Conservation (phyloP, 37 sponge, comb jelly and placozoan species). For the Petrosia ficiformis region DNA sequence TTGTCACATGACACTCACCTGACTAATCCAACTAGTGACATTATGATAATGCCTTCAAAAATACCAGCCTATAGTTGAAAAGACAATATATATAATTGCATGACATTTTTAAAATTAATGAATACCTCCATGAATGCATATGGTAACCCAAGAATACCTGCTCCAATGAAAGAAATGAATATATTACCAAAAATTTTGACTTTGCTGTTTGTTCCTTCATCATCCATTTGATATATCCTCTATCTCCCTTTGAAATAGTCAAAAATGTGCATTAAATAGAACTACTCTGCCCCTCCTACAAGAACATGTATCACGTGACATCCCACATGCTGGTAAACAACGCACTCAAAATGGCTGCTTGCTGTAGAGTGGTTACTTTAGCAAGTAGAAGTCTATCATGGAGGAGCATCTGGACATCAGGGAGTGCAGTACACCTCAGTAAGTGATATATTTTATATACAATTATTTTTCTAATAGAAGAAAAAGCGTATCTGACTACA, state of each 20-base stretch:
- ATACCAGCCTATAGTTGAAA: constrained; percentile 72
- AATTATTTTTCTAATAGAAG: too few species aligned
- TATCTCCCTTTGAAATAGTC: not conserved
- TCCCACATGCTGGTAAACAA: too few species aligned
- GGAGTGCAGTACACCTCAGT: too few species aligned
- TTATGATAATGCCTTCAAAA: constrained; percentile 77
- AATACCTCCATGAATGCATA: constrained; percentile 95
- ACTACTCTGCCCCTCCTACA: not conserved
- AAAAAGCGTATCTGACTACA: too few species aligned
- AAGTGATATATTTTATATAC: too few species aligned
- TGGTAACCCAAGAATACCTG: constrained; percentile 93
- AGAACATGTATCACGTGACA: not conserved
- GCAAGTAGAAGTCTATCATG: too few species aligned
- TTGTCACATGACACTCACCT: constrained; percentile 54
- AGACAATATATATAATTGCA: constrained; percentile 3
- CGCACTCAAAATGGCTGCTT: too few species aligned
- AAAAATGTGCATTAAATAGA: not conserved
- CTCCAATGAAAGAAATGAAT: constrained; percentile 94
- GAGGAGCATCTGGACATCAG: too few species aligned
- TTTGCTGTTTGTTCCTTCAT: constrained; percentile 47
- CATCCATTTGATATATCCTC: not conserved
- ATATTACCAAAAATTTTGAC: constrained; percentile 92
- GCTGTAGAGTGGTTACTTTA: too few species aligned
- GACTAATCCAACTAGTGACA: constrained; percentile 65
- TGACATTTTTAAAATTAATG: not conserved